These are phyloP conservation scores for Siphamia tubifer DNA, from an alignment of 2,113 vertebrate species.

Conservation along the genomic window DNA sequence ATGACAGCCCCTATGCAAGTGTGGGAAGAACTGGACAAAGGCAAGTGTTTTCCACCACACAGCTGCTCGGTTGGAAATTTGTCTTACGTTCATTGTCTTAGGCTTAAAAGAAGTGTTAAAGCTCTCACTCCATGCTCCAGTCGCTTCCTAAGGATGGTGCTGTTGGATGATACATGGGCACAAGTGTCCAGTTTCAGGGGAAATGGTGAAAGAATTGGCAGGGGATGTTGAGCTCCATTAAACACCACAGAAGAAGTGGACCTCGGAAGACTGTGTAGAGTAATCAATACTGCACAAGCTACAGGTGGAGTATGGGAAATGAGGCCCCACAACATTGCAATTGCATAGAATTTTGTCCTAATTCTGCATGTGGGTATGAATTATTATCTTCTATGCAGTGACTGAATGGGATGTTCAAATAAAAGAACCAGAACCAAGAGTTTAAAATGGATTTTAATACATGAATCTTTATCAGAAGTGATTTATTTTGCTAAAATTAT, in stretches of 20 bases:
- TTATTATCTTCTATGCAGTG: neutral
- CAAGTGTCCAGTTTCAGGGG: conserved; percentile 83
- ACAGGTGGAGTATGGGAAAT: conserved; percentile 24
- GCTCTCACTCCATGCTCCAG: conserved; percentile 75
- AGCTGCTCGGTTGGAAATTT: conserved; percentile 55
- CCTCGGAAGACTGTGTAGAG: neutral
- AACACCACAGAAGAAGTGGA: conserved; percentile 71
- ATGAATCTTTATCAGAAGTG: too few relatives aligned
- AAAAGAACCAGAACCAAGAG: neutral
- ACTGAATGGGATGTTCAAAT: neutral
- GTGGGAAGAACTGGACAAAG: conserved; percentile 37
- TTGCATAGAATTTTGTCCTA: neutral
- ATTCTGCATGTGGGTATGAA: neutral
- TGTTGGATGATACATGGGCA: conserved; percentile 77
- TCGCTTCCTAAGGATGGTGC: conserved; percentile 76
- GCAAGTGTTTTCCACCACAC: conserved; percentile 48
- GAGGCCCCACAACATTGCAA: neutral
- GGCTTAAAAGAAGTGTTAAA: conserved; percentile 64
- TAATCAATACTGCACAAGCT: conserved; percentile 19
- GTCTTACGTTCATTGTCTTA: conserved; percentile 29
- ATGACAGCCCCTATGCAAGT: conserved; percentile 64
- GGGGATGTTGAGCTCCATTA: conserved; percentile 82
- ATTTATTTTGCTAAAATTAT: neutral
- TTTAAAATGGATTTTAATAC: neutral
- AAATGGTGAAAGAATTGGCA: conserved; percentile 70